Conservation (phyloP, 1,140 invertebrate genomes). For the Plectrocnemia conspersa region DNA sequence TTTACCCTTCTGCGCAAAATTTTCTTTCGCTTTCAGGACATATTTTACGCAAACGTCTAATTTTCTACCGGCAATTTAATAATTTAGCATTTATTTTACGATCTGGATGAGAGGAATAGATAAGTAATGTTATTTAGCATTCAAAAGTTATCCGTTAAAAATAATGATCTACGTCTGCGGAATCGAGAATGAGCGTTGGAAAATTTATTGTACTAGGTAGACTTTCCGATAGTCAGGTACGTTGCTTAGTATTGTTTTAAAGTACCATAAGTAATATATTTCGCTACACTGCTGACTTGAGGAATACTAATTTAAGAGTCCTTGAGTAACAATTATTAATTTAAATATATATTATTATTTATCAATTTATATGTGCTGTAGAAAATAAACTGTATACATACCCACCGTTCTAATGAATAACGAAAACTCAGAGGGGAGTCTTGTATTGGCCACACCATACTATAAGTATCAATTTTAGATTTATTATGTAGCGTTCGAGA, state of each 20-base stretch:
- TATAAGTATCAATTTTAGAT: no score
- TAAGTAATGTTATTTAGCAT: constrained; percentile 20
- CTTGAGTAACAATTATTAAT: not conserved
- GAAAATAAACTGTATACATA: no score
- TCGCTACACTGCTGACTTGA: constrained; percentile 2
- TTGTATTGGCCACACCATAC: no score
- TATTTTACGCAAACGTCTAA: not conserved
- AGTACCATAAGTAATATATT: no score
- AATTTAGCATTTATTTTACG: not conserved
- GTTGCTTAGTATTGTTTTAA: no score
- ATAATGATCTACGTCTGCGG: constrained; percentile 20
- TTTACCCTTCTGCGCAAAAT: not conserved
- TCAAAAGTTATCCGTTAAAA: constrained; percentile 15
- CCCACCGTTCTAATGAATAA: no score
- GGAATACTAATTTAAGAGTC: not conserved
- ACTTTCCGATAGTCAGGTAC: not conserved
- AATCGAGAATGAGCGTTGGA: constrained; percentile 15
- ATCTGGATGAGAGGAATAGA: not conserved
- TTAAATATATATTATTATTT: not conserved
- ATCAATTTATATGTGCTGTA: not conserved
- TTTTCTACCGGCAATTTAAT: constrained; percentile 2
- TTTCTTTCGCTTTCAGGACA: not conserved
- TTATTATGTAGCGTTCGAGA: no score
- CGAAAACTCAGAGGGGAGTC: no score
- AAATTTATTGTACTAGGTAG: constrained; percentile 16